These are phyloP conservation scores for Symphodus melops DNA, from an alignment of 2,113 vertebrate genomes.

Conservation along the genomic window DNA sequence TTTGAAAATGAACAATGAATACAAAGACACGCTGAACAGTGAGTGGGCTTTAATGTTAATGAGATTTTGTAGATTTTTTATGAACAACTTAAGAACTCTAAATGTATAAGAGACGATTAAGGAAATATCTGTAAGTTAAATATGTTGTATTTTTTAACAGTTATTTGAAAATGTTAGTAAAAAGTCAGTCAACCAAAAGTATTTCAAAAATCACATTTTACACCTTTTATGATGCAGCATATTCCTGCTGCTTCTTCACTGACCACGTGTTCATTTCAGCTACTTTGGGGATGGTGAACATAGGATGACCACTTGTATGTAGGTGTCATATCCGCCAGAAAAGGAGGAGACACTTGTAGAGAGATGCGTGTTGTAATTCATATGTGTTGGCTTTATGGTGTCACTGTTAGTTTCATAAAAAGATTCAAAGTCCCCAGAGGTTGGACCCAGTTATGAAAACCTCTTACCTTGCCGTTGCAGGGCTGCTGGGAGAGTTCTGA, in stretches of 20 bases:
- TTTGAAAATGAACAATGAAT: constrained; percentile 3
- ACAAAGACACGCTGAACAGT: constrained; percentile 13
- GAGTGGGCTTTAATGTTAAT: constrained; percentile 24
- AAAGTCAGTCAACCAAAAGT: too few species aligned
- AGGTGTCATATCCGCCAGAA: background rate
- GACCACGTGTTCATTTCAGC: background rate
- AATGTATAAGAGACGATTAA: too few species aligned
- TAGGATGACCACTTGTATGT: constrained; percentile 9
- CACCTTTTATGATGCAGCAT: too few species aligned
- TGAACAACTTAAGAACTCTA: too few species aligned
- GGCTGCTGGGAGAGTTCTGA: constrained; percentile 89
- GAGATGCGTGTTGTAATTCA: background rate
- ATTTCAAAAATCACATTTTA: too few species aligned
- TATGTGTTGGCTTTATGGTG: background rate
- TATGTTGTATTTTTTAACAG: too few species aligned
- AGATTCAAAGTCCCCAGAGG: background rate
- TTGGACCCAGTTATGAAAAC: background rate
- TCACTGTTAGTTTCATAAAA: background rate
- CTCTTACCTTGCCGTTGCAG: constrained; percentile 87
- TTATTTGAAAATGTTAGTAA: too few species aligned
- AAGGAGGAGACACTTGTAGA: background rate
- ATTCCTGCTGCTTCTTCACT: too few species aligned
- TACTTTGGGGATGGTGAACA: constrained; percentile 1
- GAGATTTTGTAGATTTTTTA: too few species aligned
- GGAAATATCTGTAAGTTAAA: too few species aligned